These are phyloP conservation scores for Drosophila ohnishii DNA, from an alignment of 1,140 invertebrate species.

Conservation along the genomic window DNA sequence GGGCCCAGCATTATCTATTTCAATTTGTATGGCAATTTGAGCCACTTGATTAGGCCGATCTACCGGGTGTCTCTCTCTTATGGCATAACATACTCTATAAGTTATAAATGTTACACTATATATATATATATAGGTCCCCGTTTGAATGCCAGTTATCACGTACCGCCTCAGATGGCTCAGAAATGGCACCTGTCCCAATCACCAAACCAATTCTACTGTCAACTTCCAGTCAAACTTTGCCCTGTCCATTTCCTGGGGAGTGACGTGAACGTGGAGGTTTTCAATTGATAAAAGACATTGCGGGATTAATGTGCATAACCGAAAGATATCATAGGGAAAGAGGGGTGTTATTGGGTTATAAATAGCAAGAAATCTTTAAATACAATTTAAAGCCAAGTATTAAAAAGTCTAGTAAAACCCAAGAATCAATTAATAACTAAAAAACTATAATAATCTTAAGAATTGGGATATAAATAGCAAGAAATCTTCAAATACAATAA, in stretches of 20 bases:
- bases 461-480: too few relatives aligned
- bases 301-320: constrained; percentile 14
- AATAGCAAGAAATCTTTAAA: not conserved
- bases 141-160: constrained; percentile 29
- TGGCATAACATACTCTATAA: constrained; percentile 1
- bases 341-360: not conserved
- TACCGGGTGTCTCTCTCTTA: constrained; percentile 9
- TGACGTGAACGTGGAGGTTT: constrained; percentile 8
- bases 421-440: too few relatives aligned
- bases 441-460: too few relatives aligned
- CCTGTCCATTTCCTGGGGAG: not conserved
- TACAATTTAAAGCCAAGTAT: too few relatives aligned
- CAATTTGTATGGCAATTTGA: constrained; percentile 58
- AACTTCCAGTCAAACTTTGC: constrained; percentile 9
- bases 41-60: constrained; percentile 47
- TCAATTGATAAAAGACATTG: constrained; percentile 8
- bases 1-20: constrained; percentile 48
- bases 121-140: constrained; percentile 9
- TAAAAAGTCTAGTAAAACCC: too few relatives aligned
- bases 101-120: too few relatives aligned
- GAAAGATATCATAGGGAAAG: constrained; percentile 3
- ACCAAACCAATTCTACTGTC: constrained; percentile 18
- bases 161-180: constrained; percentile 24
- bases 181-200: constrained; percentile 21
- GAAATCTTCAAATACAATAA: too few relatives aligned